Evolutionary conservation across 2,113 vertebrate genomes (phyloP), one percentile per base, ranked within the genome.

Genomic region (Aspiorhynchus laticeps): DNA sequence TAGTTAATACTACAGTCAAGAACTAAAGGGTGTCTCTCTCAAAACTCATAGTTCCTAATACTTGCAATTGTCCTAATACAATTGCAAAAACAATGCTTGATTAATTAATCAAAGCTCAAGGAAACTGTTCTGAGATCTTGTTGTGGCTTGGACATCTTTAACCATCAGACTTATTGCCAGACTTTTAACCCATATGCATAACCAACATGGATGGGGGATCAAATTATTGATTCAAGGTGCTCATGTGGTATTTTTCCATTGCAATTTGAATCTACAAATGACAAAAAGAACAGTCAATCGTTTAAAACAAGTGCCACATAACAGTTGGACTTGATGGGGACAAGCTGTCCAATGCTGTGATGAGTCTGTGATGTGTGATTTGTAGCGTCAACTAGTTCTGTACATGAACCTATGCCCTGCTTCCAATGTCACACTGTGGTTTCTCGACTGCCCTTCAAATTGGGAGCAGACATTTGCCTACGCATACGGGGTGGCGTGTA

Each of bases 391-490:
- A 83, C 59, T 80, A 67, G 51, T 87, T 74, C 79, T 91, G 81
- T 87, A 85, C 87, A 86, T 77, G 31, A 83, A 76, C 89, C 85
- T 79, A 93, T 31, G 86, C 89, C 84, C 83, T 88, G 61, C 24
- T 86, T 88, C 81, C 61, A 78, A 80, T 12, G 4, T 96, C 94
- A 99, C 76, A 99, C 98, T 3, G 96, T 90, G 0, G 98, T 99
- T 94, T 99, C 98, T 90, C 95, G 95, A 90, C 97, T 95, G 86
- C 96, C 89, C 94, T 99, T 99, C 89, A 99, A 96, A 93, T 99
- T 99, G 5, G 98, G 98, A 0, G 96, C 97, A 0, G 98, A 99
- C 93, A 97, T 92, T 79, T 99, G 98, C 80, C 98, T 96, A 91
- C 97, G 96, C 97, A 99, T 98, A 85, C 97, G 94, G 0, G 98